These are phyloP conservation scores for Apodemus speciosus DNA, from an alignment of 2,113 vertebrate species.

Conservation along the genomic window DNA sequence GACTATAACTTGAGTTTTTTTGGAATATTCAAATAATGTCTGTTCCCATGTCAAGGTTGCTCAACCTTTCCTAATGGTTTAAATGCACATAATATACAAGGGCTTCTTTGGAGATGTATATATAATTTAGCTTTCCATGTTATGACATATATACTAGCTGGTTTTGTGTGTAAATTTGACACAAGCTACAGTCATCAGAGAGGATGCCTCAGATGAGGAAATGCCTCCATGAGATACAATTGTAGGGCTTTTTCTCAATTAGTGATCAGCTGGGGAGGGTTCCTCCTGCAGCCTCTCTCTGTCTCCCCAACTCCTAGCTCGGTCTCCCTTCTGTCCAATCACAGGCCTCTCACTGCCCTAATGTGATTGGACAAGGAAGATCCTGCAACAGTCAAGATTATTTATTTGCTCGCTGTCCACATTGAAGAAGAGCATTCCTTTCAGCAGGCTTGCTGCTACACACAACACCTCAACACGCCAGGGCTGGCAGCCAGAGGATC, in stretches of 20 bases:
- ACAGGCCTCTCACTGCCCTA: no score
- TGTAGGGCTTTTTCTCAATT: not conserved
- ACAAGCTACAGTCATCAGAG: not conserved
- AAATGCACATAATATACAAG: not conserved
- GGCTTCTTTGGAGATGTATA: not conserved
- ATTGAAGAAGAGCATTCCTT: not conserved
- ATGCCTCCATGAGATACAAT: not conserved
- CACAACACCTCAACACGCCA: not conserved
- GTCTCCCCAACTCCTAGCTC: no score
- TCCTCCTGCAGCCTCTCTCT: no score
- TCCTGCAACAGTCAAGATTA: not conserved
- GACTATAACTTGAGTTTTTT: not conserved
- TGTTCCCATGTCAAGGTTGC: not conserved
- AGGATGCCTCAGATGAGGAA: not conserved
- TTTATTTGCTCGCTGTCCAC: not conserved
- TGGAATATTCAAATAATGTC: not conserved
- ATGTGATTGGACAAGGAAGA: no score
- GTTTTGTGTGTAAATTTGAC: not conserved
- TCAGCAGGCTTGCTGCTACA: not conserved
- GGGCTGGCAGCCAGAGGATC: not conserved
- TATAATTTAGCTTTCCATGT: not conserved
- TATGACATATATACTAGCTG: not conserved
- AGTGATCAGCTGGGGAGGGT: not conserved
- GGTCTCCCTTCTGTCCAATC: no score
- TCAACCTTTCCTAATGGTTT: not conserved